These are phyloP conservation scores for Aleiodes leptofemur DNA, from an alignment of 2,888 invertebrate genomes.

Conservation along the genomic window DNA sequence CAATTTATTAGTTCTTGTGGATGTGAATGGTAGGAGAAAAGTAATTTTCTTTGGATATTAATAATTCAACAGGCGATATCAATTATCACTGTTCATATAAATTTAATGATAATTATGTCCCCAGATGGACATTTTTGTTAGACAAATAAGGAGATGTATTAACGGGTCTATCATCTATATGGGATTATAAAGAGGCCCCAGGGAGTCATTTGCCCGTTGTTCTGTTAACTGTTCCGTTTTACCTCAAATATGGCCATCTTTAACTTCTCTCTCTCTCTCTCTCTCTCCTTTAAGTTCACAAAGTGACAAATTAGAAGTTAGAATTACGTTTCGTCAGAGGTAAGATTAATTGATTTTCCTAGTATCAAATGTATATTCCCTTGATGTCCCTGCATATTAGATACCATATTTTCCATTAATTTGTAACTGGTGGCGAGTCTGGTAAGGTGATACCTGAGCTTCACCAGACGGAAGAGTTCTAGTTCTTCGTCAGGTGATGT, in stretches of 20 bases:
- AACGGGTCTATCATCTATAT: slow-evolving; percentile 12
- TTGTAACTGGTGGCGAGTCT: slow-evolving; percentile 64
- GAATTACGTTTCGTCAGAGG: slow-evolving; percentile 49
- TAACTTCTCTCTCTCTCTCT: neutral
- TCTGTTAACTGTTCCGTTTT: neutral
- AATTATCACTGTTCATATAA: no score
- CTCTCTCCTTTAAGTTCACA: neutral
- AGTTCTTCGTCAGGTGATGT: slow-evolving; percentile 65
- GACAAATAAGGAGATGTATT: neutral
- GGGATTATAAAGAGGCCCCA: slow-evolving; percentile 39
- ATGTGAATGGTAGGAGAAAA: no score
- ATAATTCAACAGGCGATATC: no score
- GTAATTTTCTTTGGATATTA: no score
- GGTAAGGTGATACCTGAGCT: slow-evolving; percentile 60
- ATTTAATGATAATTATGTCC: no score
- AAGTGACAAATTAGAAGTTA: slow-evolving; percentile 18
- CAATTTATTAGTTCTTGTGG: no score
- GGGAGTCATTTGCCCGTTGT: slow-evolving; percentile 32
- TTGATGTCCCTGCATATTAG: slow-evolving; percentile 56
- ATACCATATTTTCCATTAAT: slow-evolving; percentile 63
- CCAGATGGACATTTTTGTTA: neutral
- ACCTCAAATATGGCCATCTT: slow-evolving; percentile 7
- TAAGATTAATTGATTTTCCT: slow-evolving; percentile 64
- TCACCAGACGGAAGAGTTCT: slow-evolving; percentile 40
- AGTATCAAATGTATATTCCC: slow-evolving; percentile 58